phyloP scores from a whole-genome alignment of 1,140 invertebrate species.

The Dolichoris vasculosae region DNA sequence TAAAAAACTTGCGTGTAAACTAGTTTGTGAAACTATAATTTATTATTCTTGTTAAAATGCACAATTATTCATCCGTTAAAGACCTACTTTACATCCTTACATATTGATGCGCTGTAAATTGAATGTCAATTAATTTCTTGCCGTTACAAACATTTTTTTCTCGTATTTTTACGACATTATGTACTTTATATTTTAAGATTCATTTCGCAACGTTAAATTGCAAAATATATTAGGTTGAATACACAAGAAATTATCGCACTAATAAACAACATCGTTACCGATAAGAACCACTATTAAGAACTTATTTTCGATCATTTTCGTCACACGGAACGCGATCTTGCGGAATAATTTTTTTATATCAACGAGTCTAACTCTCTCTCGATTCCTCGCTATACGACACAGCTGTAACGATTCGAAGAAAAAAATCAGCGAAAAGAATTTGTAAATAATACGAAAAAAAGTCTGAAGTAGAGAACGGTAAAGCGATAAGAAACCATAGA shows the following conservation, averaged over 20 bases:
- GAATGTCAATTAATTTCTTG: constrained; percentile 10
- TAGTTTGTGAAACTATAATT: neutral
- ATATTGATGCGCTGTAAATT: neutral
- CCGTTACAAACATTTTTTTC: neutral
- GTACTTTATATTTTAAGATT: neutral
- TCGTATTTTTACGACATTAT: constrained; percentile 7
- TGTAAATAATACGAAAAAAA: neutral
- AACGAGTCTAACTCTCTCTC: neutral
- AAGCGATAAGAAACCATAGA: neutral
- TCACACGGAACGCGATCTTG: neutral
- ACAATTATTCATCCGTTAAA: constrained; percentile 12
- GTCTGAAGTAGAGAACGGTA: neutral
- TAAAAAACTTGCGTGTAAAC: neutral
- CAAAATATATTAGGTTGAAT: neutral
- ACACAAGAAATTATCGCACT: neutral
- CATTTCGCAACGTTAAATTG: neutral
- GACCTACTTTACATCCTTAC: neutral
- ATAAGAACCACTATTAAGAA: neutral
- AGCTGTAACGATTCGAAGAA: neutral
- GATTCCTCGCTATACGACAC: neutral
- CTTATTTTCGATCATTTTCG: neutral
- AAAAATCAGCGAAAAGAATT: neutral
- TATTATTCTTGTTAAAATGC: constrained; percentile 20
- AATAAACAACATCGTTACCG: neutral
- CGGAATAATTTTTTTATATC: neutral